phyloP scores from a whole-genome alignment of 1,140 invertebrate genomes.

The Drosophila pallidifrons region DNA sequence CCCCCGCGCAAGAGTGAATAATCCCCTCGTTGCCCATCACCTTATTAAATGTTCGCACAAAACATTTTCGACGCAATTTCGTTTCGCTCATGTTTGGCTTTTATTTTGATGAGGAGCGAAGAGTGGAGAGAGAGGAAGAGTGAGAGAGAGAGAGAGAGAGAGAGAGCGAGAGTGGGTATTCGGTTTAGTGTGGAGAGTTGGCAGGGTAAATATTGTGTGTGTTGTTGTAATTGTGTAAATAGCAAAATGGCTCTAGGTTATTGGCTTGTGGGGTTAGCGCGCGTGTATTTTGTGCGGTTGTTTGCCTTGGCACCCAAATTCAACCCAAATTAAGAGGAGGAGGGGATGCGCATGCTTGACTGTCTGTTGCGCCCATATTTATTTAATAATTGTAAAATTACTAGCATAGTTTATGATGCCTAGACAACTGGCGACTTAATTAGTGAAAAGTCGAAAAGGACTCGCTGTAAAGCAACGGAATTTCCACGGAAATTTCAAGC shows the following conservation, averaged over 20 bases:
- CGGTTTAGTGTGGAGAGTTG: background rate
- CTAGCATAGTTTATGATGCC: conserved; percentile 17
- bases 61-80: conserved; percentile 77
- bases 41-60: conserved; percentile 29
- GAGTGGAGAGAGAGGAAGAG: no score
- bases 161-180: background rate
- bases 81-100: conserved; percentile 39
- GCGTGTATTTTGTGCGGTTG: conserved; percentile 61
- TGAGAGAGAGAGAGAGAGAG: no score
- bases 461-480: background rate
- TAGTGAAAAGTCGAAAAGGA: no score
- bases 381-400: conserved; percentile 65
- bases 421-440: background rate
- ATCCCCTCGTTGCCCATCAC: background rate
- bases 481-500: conserved; percentile 28
- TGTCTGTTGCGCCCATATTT: conserved; percentile 55
- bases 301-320: conserved; percentile 45
- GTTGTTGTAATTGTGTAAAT: conserved; percentile 79
- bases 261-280: conserved; percentile 63
- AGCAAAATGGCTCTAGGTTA: conserved; percentile 74
- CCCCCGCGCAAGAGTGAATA: no score
- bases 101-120: conserved; percentile 4
- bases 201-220: conserved; percentile 44
- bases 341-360: conserved; percentile 14
- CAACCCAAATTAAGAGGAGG: background rate